These are phyloP conservation scores for Stenodera caucasica DNA, from an alignment of 2,888 invertebrate species.

Conservation along the genomic window DNA sequence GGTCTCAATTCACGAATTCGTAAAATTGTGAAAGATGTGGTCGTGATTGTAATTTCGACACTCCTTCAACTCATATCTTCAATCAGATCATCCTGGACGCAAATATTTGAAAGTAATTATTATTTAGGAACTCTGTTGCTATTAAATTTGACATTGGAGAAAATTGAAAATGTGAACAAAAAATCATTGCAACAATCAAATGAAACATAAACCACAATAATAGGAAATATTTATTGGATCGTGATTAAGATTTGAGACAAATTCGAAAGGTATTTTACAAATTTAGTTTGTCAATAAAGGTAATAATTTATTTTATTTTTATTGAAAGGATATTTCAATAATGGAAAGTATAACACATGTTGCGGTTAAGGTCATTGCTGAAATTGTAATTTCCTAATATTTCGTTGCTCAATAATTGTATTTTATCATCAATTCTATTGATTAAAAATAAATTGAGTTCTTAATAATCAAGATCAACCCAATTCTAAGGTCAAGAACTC, in stretches of 20 bases:
- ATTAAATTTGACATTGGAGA: background rate
- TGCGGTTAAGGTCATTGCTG: slow-evolving; percentile 22
- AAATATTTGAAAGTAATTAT: no score
- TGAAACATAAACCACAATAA: background rate
- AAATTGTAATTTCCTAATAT: slow-evolving; percentile 14
- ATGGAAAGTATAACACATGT: slow-evolving; percentile 21
- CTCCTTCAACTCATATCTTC: no score
- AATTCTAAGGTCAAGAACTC: slow-evolving; percentile 17
- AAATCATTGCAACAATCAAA: background rate
- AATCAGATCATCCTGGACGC: no score
- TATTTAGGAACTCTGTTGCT: background rate
- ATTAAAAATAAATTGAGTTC: no score
- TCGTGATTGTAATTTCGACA: no score
- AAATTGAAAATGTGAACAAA: background rate
- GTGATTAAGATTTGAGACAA: slow-evolving; percentile 12
- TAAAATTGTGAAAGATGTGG: no score
- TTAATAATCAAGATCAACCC: slow-evolving; percentile 11
- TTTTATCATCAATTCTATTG: background rate
- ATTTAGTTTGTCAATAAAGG: background rate
- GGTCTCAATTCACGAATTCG: no score
- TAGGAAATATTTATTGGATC: slow-evolving; percentile 1
- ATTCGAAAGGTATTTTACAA: slow-evolving; percentile 15
- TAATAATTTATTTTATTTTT: background rate
- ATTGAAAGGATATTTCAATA: slow-evolving; percentile 15
- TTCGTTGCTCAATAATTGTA: slow-evolving; percentile 5